Evolutionary conservation across 2,888 invertebrate species (phyloP).

Genomic region (Pterostichus niger): DNA sequence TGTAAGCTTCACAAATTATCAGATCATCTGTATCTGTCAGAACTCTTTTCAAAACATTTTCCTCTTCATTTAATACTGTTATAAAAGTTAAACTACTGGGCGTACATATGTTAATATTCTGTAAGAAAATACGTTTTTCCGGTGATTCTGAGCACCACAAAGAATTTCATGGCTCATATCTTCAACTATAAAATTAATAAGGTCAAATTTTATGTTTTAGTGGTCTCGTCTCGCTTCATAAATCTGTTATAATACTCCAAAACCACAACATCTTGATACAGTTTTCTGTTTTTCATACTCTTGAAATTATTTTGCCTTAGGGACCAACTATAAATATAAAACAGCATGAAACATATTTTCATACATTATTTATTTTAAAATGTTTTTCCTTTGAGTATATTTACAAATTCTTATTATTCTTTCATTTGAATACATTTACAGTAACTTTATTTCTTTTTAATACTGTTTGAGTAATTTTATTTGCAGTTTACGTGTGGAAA

Average conservation of each 20-base stretch:
- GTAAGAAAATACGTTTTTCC: constrained; percentile 39
- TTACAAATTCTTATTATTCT: no score
- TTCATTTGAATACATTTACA: no score
- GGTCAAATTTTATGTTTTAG: constrained; percentile 60
- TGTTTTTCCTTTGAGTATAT: no score
- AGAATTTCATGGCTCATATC: constrained; percentile 52
- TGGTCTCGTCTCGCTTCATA: constrained; percentile 52
- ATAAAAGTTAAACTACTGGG: constrained; percentile 4
- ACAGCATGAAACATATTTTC: no score
- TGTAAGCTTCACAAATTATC: neutral
- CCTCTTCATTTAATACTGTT: neutral
- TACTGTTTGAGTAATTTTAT: no score
- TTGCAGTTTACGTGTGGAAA: no score
- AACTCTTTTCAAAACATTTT: neutral
- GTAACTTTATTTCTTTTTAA: no score
- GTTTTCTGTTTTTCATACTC: neutral
- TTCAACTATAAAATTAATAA: constrained; percentile 58
- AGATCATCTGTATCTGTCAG: constrained; percentile 40
- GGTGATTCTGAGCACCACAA: constrained; percentile 10
- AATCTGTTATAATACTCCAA: constrained; percentile 35
- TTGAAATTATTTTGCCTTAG: neutral
- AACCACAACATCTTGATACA: constrained; percentile 4
- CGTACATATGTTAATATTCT: constrained; percentile 3
- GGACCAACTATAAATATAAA: no score
- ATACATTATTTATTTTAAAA: no score